phyloP scores from a whole-genome alignment of 1,140 invertebrate species.

The Armadillidium nasatum region DNA sequence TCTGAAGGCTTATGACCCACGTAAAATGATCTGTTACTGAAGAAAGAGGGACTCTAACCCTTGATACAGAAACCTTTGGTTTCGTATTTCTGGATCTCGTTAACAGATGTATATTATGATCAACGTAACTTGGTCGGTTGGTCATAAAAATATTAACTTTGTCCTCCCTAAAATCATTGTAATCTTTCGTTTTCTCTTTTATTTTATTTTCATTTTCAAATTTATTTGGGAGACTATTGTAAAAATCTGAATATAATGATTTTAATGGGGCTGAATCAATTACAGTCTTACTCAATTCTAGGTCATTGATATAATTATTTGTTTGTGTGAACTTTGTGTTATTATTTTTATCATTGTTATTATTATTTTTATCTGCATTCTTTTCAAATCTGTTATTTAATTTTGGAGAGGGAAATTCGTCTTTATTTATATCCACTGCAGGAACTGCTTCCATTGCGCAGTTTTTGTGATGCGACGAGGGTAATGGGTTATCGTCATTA shows the following conservation, averaged over 20 bases:
- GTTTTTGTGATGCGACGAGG: too few relatives aligned
- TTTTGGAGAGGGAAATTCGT: too few relatives aligned
- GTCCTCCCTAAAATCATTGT: slow-evolving; percentile 22
- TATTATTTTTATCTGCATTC: too few relatives aligned
- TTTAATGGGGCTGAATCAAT: too few relatives aligned
- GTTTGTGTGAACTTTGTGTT: too few relatives aligned
- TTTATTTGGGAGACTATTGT: slow-evolving; percentile 17
- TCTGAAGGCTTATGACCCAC: not conserved
- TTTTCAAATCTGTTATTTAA: too few relatives aligned
- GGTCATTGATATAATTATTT: too few relatives aligned
- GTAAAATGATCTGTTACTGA: slow-evolving; percentile 3
- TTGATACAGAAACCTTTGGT: slow-evolving; percentile 32
- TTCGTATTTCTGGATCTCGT: slow-evolving; percentile 7
- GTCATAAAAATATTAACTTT: slow-evolving; percentile 38
- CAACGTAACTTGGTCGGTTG: slow-evolving; percentile 31
- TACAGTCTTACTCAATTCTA: too few relatives aligned
- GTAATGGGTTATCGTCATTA: too few relatives aligned
- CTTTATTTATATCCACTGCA: too few relatives aligned
- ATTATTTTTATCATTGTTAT: too few relatives aligned
- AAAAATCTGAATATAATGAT: not conserved
- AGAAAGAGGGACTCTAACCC: slow-evolving; percentile 23
- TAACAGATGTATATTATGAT: slow-evolving; percentile 32
- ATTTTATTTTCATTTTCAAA: slow-evolving; percentile 30
- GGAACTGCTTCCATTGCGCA: too few relatives aligned
- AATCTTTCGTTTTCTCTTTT: slow-evolving; percentile 16